These are phyloP conservation scores for Pseudoatta argentina DNA, from an alignment of 1,140 invertebrate genomes.

Conservation along the genomic window DNA sequence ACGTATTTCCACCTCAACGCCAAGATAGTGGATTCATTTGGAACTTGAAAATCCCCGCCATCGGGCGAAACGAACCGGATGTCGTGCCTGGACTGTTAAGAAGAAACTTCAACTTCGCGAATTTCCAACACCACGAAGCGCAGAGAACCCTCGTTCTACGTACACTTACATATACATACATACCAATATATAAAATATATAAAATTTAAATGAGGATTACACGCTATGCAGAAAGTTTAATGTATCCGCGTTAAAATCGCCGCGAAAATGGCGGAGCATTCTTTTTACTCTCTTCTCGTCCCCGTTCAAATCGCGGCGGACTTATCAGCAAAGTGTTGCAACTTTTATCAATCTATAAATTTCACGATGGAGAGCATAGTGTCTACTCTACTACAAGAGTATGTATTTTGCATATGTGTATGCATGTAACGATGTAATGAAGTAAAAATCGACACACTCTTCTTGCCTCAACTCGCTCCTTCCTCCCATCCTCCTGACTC, in stretches of 20 bases:
- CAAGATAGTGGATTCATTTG: constrained; percentile 70
- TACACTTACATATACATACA: neutral
- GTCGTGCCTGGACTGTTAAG: constrained; percentile 32
- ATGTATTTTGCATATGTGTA: neutral
- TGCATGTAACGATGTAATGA: constrained; percentile 29
- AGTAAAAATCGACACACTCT: constrained; percentile 52
- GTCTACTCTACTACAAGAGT: neutral
- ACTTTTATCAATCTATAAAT: constrained; percentile 57
- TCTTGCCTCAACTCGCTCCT: neutral
- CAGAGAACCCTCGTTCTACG: neutral
- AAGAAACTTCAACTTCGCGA: constrained; percentile 36
- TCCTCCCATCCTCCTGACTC: neutral
- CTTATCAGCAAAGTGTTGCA: constrained; percentile 39
- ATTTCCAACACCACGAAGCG: constrained; percentile 20
- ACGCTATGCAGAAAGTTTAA: neutral
- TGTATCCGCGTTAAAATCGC: neutral
- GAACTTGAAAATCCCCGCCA: constrained; percentile 45
- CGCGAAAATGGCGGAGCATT: neutral
- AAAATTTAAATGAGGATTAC: constrained; percentile 28
- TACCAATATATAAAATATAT: neutral
- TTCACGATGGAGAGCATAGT: neutral
- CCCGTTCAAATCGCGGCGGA: constrained; percentile 5
- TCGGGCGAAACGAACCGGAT: constrained; percentile 39
- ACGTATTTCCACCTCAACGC: constrained; percentile 65
- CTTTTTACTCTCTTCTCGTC: neutral